Percentiles rank a stretch among this genome's conserved stretches.
These are phyloP conservation scores for Platygyra sinensis DNA, from an alignment of 64 coral and sea anemone genomes.

Conservation along the genomic window DNA sequence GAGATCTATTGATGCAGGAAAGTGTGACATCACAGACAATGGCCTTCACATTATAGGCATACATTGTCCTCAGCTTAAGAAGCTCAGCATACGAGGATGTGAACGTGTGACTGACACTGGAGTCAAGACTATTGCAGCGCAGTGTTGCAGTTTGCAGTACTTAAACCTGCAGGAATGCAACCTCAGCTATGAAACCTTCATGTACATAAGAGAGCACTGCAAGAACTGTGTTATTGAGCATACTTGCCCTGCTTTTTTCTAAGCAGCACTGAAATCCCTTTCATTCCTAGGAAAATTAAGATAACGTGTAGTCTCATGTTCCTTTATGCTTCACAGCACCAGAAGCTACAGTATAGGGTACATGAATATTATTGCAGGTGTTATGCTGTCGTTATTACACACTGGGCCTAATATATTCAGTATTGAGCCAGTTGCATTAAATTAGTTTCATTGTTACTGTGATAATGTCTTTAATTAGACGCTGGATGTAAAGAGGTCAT, in stretches of 20 bases:
- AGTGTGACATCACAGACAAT: constrained; percentile 96
- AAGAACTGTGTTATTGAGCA: constrained; percentile 98
- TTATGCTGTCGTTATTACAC: too few relatives aligned
- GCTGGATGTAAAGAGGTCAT: too few relatives aligned
- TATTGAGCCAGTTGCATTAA: too few relatives aligned
- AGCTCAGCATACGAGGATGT: constrained; percentile 90
- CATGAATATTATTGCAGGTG: too few relatives aligned
- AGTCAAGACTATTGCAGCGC: constrained; percentile 76
- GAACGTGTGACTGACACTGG: constrained; percentile 71
- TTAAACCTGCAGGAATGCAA: constrained; percentile 96
- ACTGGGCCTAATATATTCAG: too few relatives aligned
- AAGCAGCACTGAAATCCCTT: not conserved
- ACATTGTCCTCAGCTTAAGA: constrained; percentile 97
- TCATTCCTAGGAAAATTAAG: too few relatives aligned
- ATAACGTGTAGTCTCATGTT: too few relatives aligned
- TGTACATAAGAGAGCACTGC: constrained; percentile 91
- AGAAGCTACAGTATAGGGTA: too few relatives aligned
- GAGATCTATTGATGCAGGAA: constrained; percentile 94
- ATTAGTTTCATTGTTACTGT: too few relatives aligned
- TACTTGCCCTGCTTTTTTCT: constrained; percentile 95
- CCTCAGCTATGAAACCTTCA: constrained; percentile 85
- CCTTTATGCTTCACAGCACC: too few relatives aligned
- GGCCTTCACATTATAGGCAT: constrained; percentile 85
- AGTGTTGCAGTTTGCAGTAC: constrained; percentile 97
- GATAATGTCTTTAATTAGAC: too few relatives aligned